These are phyloP conservation scores for Corythucha ciliata DNA, from an alignment of 2,888 invertebrate species.

Conservation along the genomic window DNA sequence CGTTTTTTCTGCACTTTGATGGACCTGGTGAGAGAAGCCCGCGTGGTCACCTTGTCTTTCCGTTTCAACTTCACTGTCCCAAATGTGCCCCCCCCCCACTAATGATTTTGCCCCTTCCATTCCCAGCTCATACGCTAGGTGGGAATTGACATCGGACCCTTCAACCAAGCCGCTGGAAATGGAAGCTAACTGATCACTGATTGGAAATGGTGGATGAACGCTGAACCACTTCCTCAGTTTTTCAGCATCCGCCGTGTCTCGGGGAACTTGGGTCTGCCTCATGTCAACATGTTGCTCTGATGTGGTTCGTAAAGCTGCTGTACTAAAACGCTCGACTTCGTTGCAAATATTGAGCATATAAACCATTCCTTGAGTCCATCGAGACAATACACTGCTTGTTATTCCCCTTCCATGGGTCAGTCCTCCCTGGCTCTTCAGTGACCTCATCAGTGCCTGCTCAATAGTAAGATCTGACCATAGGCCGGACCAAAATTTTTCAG, in stretches of 20 bases:
- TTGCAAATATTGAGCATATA: too few species aligned
- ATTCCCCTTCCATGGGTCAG: constrained; percentile 32
- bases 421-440: constrained; percentile 37
- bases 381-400: constrained; percentile 15
- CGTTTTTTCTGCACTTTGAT: too few species aligned
- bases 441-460: constrained; percentile 38
- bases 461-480: constrained; percentile 33
- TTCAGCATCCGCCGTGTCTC: constrained; percentile 4
- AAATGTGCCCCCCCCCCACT: neutral
- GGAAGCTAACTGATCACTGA: neutral
- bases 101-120: constrained; percentile 1
- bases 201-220: constrained; percentile 7
- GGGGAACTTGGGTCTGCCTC: neutral
- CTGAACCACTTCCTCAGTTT: neutral
- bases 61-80: constrained; percentile 5
- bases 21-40: constrained; percentile 3
- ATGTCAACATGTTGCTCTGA: constrained; percentile 1
- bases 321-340: too few species aligned
- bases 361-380: constrained; percentile 23
- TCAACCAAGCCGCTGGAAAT: constrained; percentile 1
- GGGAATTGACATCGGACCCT: neutral
- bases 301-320: too few species aligned
- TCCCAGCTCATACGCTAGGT: neutral
- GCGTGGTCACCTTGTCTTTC: constrained; percentile 16
- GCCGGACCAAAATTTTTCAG: constrained; percentile 12